Percentiles rank a stretch among this genome's conserved stretches.
These are phyloP conservation scores for Cotesia glomerata DNA, from an alignment of 1,140 invertebrate genomes.

Conservation along the genomic window DNA sequence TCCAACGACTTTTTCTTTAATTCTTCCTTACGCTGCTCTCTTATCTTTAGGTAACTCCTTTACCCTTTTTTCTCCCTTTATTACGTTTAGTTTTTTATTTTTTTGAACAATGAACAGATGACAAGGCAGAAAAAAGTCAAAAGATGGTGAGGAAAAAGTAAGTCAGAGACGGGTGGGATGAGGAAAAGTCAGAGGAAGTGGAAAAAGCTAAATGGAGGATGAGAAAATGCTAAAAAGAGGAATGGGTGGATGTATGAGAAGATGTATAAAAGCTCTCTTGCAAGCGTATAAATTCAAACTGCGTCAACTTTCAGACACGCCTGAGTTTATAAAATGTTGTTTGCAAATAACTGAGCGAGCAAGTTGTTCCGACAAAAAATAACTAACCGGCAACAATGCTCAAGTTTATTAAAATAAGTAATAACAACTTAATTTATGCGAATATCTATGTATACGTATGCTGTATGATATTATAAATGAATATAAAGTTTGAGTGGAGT, in stretches of 20 bases:
- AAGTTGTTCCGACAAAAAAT: not conserved
- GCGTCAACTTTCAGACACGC: slow-evolving; percentile 14
- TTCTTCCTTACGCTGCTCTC: too few species aligned
- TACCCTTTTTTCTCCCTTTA: not conserved
- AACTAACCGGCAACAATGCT: not conserved
- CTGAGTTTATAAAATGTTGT: slow-evolving; percentile 12
- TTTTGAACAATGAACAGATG: not conserved
- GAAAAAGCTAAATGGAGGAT: too few species aligned
- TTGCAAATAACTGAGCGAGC: slow-evolving; percentile 6
- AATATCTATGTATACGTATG: too few species aligned
- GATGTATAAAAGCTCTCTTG: slow-evolving; percentile 15
- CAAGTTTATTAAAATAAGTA: too few species aligned
- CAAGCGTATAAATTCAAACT: slow-evolving; percentile 17
- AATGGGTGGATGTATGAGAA: not conserved
- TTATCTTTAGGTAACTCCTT: not conserved
- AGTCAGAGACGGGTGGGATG: too few species aligned
- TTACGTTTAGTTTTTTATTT: not conserved
- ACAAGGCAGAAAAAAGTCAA: not conserved
- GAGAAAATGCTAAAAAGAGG: not conserved
- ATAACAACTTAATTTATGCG: too few species aligned
- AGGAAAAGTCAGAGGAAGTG: too few species aligned
- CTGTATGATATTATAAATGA: too few species aligned
- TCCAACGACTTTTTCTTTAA: too few species aligned
- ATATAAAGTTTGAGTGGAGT: too few species aligned
- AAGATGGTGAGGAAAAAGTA: not conserved